Percentiles rank a stretch among this genome's conserved stretches.
phyloP scores from a whole-genome alignment of 2,888 invertebrate genomes.

The Acleris emargana region DNA sequence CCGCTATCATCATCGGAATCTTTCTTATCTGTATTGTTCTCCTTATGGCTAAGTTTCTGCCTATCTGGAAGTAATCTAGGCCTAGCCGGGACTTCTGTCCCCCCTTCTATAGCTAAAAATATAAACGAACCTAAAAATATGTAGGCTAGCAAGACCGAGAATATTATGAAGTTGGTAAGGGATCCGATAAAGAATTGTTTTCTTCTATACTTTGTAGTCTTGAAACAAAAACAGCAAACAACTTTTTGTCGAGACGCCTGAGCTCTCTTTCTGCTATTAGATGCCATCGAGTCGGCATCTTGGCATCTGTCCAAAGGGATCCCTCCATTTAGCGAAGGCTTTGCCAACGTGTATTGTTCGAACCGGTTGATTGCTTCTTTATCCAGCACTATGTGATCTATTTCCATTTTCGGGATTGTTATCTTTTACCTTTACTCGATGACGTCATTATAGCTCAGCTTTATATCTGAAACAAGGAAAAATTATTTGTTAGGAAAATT shows the following conservation, averaged over 20 bases:
- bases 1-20: constrained; percentile 71
- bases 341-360: constrained; percentile 79
- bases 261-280: constrained; percentile 77
- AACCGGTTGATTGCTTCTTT: constrained; percentile 80
- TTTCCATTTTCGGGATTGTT: constrained; percentile 72
- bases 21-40: constrained; percentile 69
- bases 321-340: constrained; percentile 77
- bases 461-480: constrained; percentile 74
- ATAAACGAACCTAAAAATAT: constrained; percentile 90
- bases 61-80: constrained; percentile 78
- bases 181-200: constrained; percentile 88
- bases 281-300: constrained; percentile 78
- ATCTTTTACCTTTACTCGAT: constrained; percentile 58
- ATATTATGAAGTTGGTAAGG: constrained; percentile 92
- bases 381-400: constrained; percentile 78
- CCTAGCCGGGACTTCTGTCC: constrained; percentile 80
- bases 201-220: constrained; percentile 80
- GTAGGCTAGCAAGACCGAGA: constrained; percentile 91
- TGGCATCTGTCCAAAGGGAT: constrained; percentile 82
- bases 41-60: constrained; percentile 79
- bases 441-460: constrained; percentile 61
- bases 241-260: constrained; percentile 80
- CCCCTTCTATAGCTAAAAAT: constrained; percentile 93
- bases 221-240: constrained; percentile 82
- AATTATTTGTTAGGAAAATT: constrained; percentile 43